Percentiles rank a stretch among this genome's conserved stretches.
Evolutionary conservation across 1,140 invertebrate species (phyloP).

Genomic region (Mizuhopecten yessoensis): DNA sequence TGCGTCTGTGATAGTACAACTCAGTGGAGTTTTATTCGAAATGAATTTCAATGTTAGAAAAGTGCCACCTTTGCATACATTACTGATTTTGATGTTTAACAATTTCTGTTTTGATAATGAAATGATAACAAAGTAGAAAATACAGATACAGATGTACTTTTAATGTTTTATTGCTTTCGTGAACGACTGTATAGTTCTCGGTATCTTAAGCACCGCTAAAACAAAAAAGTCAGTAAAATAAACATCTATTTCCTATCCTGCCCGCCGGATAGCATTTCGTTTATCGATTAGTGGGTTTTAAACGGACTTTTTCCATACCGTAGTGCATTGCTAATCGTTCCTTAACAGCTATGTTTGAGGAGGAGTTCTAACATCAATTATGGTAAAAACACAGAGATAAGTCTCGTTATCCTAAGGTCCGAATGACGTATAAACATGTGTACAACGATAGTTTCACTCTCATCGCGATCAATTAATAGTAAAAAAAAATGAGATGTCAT

Average conservation of each 20-base stretch:
- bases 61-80: no score
- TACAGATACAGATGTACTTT: neutral
- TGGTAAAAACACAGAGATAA: no score
- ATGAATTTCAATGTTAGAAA: no score
- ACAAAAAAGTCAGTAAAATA: neutral
- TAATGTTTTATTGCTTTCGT: neutral
- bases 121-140: neutral
- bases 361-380: no score
- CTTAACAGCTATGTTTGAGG: no score
- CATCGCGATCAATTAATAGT: no score
- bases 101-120: neutral
- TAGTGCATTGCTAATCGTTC: neutral
- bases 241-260: neutral
- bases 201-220: neutral
- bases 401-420: no score
- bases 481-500: no score
- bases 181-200: neutral
- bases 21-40: no score
- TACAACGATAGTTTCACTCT: no score
- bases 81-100: neutral
- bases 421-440: no score
- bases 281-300: neutral
- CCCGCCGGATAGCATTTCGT: neutral
- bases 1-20: no score
- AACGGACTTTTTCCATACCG: neutral